Evolutionary conservation across 2,113 vertebrate species (phyloP).

Genomic region (Salvelinus namaycush): DNA sequence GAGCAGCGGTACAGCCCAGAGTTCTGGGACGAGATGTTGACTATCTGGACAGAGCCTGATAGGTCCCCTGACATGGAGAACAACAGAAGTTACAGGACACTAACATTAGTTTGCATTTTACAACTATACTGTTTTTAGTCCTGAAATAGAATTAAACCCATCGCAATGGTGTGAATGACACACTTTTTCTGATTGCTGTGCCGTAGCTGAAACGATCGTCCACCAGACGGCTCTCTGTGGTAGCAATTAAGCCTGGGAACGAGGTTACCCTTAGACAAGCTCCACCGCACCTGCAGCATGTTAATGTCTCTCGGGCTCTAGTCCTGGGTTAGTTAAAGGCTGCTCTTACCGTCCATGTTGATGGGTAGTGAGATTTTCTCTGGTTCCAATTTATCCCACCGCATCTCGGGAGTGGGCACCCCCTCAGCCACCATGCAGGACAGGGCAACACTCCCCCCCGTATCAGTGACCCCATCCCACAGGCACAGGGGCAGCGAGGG

Average conservation of each 20-base stretch:
- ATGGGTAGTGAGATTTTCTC: conserved; percentile 64
- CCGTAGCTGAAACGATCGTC: background rate
- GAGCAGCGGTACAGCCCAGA: conserved; percentile 80
- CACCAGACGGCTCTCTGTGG: too few species aligned
- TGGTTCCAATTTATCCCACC: conserved; percentile 75
- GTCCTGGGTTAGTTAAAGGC: background rate
- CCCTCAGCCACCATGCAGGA: conserved; percentile 73
- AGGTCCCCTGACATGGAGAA: conserved; percentile 48
- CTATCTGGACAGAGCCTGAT: conserved; percentile 63
- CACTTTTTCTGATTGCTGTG: background rate
- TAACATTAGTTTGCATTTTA: background rate
- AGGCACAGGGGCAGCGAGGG: conserved; percentile 75
- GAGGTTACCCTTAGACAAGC: too few species aligned
- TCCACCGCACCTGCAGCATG: background rate
- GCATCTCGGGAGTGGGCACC: conserved; percentile 71
- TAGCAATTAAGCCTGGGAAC: too few species aligned
- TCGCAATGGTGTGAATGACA: background rate
- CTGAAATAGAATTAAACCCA: background rate
- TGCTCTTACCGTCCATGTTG: conserved; percentile 69
- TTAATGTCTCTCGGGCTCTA: background rate
- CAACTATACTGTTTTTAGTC: background rate
- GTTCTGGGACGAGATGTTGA: conserved; percentile 70
- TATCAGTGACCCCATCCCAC: conserved; percentile 65
- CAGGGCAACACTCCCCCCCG: conserved; percentile 71
- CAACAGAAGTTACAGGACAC: background rate